Base-by-base conservation (phyloP, 2,797 vertebrate genomes). In the Diceros bicornis region DNA sequence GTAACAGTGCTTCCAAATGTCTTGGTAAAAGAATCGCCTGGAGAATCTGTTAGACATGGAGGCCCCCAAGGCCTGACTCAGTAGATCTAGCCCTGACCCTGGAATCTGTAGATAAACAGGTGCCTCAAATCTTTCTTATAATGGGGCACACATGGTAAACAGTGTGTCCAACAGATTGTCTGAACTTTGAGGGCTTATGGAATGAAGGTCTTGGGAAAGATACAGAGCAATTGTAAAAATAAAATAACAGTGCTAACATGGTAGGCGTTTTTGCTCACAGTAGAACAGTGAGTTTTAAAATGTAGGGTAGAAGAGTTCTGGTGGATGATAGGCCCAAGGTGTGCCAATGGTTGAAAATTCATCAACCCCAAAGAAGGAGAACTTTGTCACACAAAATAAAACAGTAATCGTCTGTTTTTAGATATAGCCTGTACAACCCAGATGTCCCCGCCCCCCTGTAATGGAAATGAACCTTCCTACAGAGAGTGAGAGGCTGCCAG, bases 91-190 rank as follows among this genome's bases (percentile, higher is more conserved):
- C 29, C 5, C 0, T 44, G 23, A 50, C 34, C 57, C 52, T 44
- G 4, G 23, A 86, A 23, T 44, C 41, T 14, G 10, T 5, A 9
- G 6, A n/a, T 10, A 0, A 64, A 29, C 59, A 34, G 50, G 13
- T 2, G 8, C 29, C 81, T 29, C 1, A 16, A 2, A 6, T 12
- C 34, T 5, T 55, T 50, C 62, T 17, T 44, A 50, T 0, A 1
- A 0, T 4, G n/a, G 17, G 7, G 6, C 20, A 9, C 12, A 7
- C 0, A 5, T 52, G 78, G n/a, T 6, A 21, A 85, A 10, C 13
- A 7, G 27, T 0, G 7, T 41, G 17, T 55, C 12, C 21, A 23
- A 17, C 1, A 5, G 34, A 4, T 5, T 23, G 34, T 2, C 78
- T 37, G 74, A 50, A 41, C 16, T 21, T 12, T n/a, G 88, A 27